Conservation (phyloP, 2,113 vertebrate species). For the Quiscalus mexicanus region DNA sequence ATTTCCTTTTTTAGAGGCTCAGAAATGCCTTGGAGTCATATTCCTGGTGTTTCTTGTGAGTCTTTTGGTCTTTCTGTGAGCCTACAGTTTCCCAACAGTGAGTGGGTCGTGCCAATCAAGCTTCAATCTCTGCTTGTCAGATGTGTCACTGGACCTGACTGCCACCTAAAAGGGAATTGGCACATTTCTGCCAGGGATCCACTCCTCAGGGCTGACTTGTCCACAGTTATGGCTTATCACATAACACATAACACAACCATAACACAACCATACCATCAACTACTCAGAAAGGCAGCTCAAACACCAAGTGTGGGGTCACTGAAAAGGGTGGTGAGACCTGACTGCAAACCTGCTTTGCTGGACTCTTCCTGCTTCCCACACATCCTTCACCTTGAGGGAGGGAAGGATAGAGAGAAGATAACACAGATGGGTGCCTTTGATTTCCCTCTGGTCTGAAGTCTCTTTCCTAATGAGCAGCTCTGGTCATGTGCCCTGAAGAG, state of each 20-base stretch:
- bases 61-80: neutral
- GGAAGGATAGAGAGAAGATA: neutral
- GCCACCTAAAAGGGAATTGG: neutral
- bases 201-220: neutral
- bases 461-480: neutral
- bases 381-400: neutral
- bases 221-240: neutral
- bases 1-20: neutral
- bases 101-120: neutral
- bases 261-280: neutral
- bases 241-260: rapidly evolving
- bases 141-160: neutral
- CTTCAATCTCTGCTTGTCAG: neutral
- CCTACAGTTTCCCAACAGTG: neutral
- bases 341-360: neutral
- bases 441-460: neutral
- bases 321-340: neutral
- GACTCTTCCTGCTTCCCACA: neutral
- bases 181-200: neutral
- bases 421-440: neutral
- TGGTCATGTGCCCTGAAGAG: rapidly evolving
- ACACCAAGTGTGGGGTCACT: neutral
- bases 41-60: neutral
- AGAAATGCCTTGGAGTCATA: neutral
- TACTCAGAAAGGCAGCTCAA: neutral